phyloP scores from a whole-genome alignment of 2,888 invertebrate genomes.

The Eristalis intricaria region DNA sequence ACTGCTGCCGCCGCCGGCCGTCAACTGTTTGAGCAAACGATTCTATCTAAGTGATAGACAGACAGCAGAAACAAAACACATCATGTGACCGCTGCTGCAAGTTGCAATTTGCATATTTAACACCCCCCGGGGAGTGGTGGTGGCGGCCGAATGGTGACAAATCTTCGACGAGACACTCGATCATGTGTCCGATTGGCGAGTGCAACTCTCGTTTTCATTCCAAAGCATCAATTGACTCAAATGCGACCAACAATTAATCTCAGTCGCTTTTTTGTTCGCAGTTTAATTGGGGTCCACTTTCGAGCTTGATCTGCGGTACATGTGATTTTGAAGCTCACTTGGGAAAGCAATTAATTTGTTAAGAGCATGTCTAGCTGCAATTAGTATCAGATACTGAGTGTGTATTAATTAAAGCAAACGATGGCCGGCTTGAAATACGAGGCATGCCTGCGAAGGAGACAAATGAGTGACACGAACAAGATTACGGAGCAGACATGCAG shows the following conservation, averaged over 20 bases:
- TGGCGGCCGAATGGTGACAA: constrained; percentile 33
- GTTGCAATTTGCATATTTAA: background rate
- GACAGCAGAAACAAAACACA: background rate
- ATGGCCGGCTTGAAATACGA: background rate
- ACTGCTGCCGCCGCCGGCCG: background rate
- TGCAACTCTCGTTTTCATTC: background rate
- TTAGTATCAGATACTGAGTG: background rate
- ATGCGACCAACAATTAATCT: constrained; percentile 42
- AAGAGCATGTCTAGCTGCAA: background rate
- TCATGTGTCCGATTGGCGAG: background rate
- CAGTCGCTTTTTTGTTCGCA: background rate
- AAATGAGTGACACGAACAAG: background rate
- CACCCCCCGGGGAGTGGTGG: background rate
- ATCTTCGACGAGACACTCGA: constrained; percentile 33
- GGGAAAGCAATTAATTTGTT: background rate
- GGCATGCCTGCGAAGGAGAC: background rate
- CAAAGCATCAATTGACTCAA: constrained; percentile 43
- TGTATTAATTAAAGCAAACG: background rate
- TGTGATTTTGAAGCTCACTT: background rate
- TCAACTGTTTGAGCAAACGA: background rate
- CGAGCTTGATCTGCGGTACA: background rate
- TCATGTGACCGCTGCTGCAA: constrained; percentile 22
- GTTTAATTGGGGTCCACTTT: background rate
- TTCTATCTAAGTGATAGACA: background rate
- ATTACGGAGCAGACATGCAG: background rate